Evolutionary conservation across 2,888 invertebrate species (phyloP).

Genomic region (Parapristionchus giblindavisi): DNA sequence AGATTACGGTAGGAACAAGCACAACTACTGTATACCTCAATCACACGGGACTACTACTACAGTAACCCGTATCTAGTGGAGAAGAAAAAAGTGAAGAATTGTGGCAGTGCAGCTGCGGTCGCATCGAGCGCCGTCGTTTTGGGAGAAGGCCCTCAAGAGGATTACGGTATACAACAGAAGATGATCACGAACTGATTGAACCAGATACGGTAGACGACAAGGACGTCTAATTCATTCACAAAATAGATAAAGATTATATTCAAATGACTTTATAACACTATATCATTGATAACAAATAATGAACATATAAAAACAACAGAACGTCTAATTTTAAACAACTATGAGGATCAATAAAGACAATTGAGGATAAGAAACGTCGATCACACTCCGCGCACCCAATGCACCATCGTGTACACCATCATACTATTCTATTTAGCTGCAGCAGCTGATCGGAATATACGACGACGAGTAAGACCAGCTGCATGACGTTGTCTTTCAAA

Average conservation of each 20-base stretch:
- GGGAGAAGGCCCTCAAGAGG: constrained; percentile 1
- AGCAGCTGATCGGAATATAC: constrained; percentile 61
- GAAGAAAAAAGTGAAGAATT: constrained; percentile 10
- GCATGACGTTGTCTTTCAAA: constrained; percentile 59
- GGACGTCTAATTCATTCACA: background rate
- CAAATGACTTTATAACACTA: constrained; percentile 15
- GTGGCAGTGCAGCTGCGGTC: constrained; percentile 31
- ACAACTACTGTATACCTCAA: constrained; percentile 12
- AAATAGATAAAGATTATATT: background rate
- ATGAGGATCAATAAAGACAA: constrained; percentile 19
- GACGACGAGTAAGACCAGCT: constrained; percentile 59
- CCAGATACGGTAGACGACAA: background rate
- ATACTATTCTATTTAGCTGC: constrained; percentile 42
- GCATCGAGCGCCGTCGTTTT: constrained; percentile 23
- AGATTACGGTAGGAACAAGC: constrained; percentile 2
- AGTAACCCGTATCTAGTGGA: constrained; percentile 21
- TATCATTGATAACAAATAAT: constrained; percentile 8
- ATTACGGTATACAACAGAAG: constrained; percentile 16
- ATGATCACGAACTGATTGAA: background rate
- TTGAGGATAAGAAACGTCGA: constrained; percentile 4
- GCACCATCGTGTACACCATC: background rate
- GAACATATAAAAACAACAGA: constrained; percentile 11
- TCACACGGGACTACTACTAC: constrained; percentile 25
- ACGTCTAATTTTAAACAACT: too few relatives aligned
- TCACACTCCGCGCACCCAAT: background rate